These are phyloP conservation scores for Cerceris rybyensis DNA, from an alignment of 2,888 invertebrate genomes.

Conservation along the genomic window DNA sequence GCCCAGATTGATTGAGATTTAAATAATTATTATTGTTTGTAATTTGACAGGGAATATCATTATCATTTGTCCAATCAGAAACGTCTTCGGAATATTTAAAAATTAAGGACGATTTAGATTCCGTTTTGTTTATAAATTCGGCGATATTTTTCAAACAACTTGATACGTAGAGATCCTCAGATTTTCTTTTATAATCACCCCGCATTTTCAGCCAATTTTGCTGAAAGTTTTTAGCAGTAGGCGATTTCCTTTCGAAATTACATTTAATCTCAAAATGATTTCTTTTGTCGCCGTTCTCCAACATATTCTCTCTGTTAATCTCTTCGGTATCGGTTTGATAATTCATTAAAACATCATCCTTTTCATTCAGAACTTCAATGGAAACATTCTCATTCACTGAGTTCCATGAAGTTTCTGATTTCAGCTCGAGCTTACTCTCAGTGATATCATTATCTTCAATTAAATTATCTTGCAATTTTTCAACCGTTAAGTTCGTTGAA, in stretches of 20 bases:
- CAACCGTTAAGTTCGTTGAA: conserved; percentile 8
- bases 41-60: neutral
- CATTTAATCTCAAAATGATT: no score
- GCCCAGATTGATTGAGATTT: neutral
- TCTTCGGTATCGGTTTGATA: no score
- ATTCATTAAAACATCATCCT: no score
- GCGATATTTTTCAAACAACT: neutral
- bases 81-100: neutral
- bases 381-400: no score
- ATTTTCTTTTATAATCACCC: neutral
- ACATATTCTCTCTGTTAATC: no score
- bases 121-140: neutral
- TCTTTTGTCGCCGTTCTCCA: no score
- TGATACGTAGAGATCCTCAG: conserved; percentile 6
- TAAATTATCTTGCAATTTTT: neutral
- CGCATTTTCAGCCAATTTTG: conserved; percentile 4
- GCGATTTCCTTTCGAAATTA: neutral
- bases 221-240: neutral
- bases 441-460: neutral
- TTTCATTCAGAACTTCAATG: no score
- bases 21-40: conserved; percentile 20
- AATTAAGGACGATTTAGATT: neutral
- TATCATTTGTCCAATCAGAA: neutral
- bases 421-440: neutral
- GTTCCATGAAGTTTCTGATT: no score